Conservation (phyloP, 2,888 invertebrate genomes). For the Loripinus fragilis region DNA sequence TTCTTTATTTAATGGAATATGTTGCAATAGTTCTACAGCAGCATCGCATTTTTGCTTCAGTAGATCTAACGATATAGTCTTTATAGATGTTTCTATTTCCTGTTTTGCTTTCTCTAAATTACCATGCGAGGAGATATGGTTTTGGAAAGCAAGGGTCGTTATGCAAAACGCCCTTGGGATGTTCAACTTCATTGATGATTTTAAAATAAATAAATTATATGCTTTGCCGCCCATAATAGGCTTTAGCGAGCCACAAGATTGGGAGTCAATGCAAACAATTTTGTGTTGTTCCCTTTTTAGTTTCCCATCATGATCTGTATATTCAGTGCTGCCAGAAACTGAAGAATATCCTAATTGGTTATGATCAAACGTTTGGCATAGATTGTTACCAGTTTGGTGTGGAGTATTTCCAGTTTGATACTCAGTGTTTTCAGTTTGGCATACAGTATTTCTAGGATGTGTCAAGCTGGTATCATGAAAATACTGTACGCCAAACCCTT, state of each 20-base stretch:
- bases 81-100: background rate
- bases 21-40: background rate
- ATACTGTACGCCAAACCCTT: background rate
- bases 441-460: background rate
- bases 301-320: too few species aligned
- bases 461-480: background rate
- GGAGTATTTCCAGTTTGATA: too few species aligned
- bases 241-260: background rate
- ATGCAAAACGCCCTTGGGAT: conserved; percentile 5
- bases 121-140: background rate
- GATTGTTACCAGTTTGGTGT: too few species aligned
- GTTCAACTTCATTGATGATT: background rate
- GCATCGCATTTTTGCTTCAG: background rate
- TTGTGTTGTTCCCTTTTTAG: too few species aligned
- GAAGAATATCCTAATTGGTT: too few species aligned
- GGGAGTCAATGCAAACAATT: too few species aligned
- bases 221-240: background rate
- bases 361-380: too few species aligned
- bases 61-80: background rate
- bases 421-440: too few species aligned
- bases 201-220: background rate
- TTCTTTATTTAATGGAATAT: background rate
- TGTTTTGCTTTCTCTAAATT: background rate
- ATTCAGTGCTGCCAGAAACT: too few species aligned
- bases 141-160: background rate